Conservation (phyloP, 2,797 vertebrate genomes). For the Netta rufina region DNA sequence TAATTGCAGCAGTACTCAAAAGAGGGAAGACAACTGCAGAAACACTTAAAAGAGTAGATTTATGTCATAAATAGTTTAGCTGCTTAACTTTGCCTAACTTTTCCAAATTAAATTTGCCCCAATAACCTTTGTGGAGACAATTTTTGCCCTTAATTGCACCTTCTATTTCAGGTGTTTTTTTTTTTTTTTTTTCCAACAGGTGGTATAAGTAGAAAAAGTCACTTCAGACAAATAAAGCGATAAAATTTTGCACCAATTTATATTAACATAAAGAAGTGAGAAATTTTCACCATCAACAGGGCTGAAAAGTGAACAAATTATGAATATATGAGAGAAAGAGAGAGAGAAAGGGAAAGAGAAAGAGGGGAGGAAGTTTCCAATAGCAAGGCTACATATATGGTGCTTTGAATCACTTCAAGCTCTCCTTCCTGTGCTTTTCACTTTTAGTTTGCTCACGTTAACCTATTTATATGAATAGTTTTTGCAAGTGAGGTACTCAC, state of each 20-base stretch:
- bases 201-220: background rate
- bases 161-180: background rate
- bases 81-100: background rate
- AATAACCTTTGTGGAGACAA: background rate
- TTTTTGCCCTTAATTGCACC: background rate
- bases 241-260: background rate
- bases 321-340: background rate
- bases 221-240: background rate
- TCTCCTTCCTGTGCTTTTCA: background rate
- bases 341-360: too few relatives aligned
- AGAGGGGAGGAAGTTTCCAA: accelerated
- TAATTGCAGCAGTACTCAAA: background rate
- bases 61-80: background rate
- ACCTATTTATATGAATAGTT: background rate
- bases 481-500: background rate
- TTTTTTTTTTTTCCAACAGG: background rate
- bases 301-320: background rate
- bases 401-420: background rate
- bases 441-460: background rate
- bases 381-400: background rate
- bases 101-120: background rate
- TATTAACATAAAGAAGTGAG: background rate
- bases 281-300: background rate
- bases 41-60: background rate
- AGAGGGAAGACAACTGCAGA: background rate